These are phyloP conservation scores for Leptatherina wallacei DNA, from an alignment of 2,797 vertebrate species.

Conservation along the genomic window DNA sequence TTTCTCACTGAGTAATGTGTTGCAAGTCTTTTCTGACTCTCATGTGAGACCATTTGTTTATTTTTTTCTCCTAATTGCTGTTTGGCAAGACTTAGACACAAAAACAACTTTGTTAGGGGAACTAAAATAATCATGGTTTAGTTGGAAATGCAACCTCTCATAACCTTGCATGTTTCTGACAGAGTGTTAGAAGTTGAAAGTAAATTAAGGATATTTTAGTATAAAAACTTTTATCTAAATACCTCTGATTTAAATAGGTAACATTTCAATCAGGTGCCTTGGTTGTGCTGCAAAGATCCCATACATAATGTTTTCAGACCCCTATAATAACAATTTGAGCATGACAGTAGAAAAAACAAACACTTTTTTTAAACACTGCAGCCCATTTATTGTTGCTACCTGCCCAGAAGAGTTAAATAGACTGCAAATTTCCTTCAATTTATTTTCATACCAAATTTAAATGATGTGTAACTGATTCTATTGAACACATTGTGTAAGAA, in stretches of 20 bases:
- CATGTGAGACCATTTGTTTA: background rate
- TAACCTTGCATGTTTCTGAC: constrained; percentile 1
- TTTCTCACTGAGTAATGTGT: background rate
- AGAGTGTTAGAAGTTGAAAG: background rate
- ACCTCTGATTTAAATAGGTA: background rate
- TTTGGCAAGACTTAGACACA: background rate
- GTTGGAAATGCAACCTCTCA: background rate
- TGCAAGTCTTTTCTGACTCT: background rate
- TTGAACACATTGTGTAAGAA: background rate
- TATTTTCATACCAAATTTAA: background rate
- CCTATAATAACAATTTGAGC: background rate
- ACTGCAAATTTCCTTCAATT: background rate
- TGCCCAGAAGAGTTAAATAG: background rate
- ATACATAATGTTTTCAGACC: background rate
- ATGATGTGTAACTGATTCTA: background rate
- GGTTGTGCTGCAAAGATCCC: background rate
- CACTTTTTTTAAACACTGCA: background rate
- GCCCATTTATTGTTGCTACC: background rate
- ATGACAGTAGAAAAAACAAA: background rate
- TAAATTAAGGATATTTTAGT: background rate
- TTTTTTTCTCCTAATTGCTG: background rate
- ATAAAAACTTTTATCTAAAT: background rate
- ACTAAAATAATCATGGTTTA: background rate
- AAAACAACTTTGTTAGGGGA: background rate
- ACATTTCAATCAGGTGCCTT: background rate